A percentile compares a stretch with the other conserved stretches of the same genome.
Evolutionary conservation across 1,140 invertebrate genomes (phyloP).

Genomic region (Brachionus plicatilis): DNA sequence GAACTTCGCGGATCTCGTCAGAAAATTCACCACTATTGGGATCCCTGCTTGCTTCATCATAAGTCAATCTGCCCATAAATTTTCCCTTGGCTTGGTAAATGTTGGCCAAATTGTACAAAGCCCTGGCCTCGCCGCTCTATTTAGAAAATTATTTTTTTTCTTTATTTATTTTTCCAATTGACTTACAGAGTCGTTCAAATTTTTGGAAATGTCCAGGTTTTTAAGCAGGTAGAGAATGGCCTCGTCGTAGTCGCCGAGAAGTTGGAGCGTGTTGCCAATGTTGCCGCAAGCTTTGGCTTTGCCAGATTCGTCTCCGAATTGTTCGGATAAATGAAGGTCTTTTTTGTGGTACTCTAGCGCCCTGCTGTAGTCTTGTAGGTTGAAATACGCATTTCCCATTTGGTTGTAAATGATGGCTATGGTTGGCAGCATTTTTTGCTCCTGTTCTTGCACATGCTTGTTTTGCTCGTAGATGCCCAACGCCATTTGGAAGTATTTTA

Average conservation of each 20-base stretch:
- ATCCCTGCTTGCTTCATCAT: slow-evolving; percentile 62
- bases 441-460: not conserved
- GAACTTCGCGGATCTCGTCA: slow-evolving; percentile 80
- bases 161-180: not conserved
- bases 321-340: slow-evolving; percentile 86
- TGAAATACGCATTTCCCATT: slow-evolving; percentile 96
- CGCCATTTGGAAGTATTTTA: slow-evolving; percentile 89
- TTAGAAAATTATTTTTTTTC: not conserved
- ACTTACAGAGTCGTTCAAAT: slow-evolving; percentile 70
- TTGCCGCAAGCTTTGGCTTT: slow-evolving; percentile 97
- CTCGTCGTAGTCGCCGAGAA: slow-evolving; percentile 92
- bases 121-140: slow-evolving; percentile 73
- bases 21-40: slow-evolving; percentile 92
- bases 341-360: slow-evolving; percentile 95
- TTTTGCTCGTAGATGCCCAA: slow-evolving; percentile 45
- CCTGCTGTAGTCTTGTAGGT: slow-evolving; percentile 88
- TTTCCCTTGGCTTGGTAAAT: slow-evolving; percentile 94
- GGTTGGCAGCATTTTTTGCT: slow-evolving; percentile 60
- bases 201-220: slow-evolving; percentile 82
- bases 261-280: slow-evolving; percentile 92
- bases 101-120: slow-evolving; percentile 92
- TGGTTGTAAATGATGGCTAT: slow-evolving; percentile 95
- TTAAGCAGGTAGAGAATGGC: slow-evolving; percentile 89
- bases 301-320: slow-evolving; percentile 73
- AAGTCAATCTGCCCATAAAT: slow-evolving; percentile 66